Conservation (phyloP, 2,113 vertebrate species). For the Craseonycteris thonglongyai region DNA sequence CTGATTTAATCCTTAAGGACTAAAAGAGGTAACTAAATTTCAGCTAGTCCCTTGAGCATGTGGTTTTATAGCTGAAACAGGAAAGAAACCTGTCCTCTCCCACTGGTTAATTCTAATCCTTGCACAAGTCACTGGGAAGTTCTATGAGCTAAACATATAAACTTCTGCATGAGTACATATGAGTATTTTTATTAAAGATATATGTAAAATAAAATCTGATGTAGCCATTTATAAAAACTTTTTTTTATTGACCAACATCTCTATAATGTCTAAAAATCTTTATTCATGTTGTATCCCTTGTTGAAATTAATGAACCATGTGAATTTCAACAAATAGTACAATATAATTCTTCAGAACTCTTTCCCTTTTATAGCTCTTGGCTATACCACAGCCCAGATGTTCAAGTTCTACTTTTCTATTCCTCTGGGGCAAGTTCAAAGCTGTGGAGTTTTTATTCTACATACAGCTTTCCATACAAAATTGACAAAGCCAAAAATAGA, state of each 20-base stretch:
- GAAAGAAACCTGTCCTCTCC: background rate
- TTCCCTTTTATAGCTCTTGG: background rate
- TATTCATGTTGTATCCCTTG: background rate
- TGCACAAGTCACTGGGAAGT: background rate
- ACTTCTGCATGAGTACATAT: background rate
- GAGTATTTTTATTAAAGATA: background rate
- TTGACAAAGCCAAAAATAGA: background rate
- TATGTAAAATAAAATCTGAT: background rate
- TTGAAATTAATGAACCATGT: background rate
- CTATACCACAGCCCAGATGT: background rate
- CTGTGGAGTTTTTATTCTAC: background rate
- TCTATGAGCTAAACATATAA: background rate
- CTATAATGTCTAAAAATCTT: background rate
- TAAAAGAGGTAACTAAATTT: background rate
- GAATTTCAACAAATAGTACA: slow-evolving; percentile 1
- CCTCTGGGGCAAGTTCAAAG: background rate
- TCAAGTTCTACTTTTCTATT: background rate
- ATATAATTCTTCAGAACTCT: background rate
- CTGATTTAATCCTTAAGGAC: background rate
- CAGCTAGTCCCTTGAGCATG: background rate
- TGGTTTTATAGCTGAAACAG: background rate
- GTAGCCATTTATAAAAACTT: background rate
- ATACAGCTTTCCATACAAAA: background rate
- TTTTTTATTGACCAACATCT: background rate
- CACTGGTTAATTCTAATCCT: background rate